Conservation (phyloP, 2,113 vertebrate genomes). For the Erythrocebus patas region DNA sequence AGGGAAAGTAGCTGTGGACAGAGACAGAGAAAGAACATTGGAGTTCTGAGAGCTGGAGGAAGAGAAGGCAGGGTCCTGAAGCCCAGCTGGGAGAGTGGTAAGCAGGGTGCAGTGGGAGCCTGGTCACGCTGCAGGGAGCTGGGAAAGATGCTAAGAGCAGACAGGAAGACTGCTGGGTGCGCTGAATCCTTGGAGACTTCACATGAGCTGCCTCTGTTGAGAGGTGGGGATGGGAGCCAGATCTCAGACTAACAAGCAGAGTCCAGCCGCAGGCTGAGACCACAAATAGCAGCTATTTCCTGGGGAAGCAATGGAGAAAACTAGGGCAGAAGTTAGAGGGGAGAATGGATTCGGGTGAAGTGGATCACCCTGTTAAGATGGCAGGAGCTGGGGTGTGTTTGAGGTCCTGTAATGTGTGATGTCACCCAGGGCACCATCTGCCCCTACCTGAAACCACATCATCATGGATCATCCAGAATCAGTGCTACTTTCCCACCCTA, state of each 20-base stretch:
- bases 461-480: neutral
- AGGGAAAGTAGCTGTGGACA: neutral
- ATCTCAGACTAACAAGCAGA: neutral
- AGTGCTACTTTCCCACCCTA: neutral
- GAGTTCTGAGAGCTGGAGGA: neutral
- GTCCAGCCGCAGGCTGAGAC: fast-evolving
- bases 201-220: neutral
- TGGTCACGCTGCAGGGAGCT: neutral
- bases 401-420: neutral
- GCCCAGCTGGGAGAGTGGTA: neutral
- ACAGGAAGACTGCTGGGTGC: neutral
- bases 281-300: neutral
- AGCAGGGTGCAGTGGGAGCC: neutral
- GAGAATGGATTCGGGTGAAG: neutral
- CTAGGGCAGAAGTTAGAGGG: neutral
- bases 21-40: neutral
- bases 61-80: too few species aligned
- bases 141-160: neutral
- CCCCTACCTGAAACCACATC: neutral
- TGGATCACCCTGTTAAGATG: fast-evolving
- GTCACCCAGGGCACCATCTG: neutral
- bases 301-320: neutral
- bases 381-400: neutral
- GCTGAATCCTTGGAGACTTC: neutral
- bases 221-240: neutral